These are phyloP conservation scores for Pseudorasbora parva DNA, from an alignment of 2,113 vertebrate genomes.

Conservation along the genomic window DNA sequence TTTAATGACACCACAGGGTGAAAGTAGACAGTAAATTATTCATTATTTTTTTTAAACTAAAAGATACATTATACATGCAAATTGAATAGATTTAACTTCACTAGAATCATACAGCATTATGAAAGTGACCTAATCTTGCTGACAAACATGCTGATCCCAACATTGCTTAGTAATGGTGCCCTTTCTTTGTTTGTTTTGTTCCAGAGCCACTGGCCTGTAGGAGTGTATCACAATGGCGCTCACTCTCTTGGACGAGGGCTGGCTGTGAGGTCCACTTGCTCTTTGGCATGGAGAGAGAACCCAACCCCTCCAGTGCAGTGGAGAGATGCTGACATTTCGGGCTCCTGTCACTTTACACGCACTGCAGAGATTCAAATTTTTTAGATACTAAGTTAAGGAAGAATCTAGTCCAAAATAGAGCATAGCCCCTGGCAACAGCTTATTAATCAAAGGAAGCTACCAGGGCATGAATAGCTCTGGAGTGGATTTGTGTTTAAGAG, in stretches of 20 bases:
- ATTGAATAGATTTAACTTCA: not conserved
- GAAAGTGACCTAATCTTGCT: conserved; percentile 19
- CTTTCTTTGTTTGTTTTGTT: conserved; percentile 4
- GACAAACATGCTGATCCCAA: not conserved
- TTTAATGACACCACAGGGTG: conserved; percentile 17
- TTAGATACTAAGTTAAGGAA: conserved; percentile 39
- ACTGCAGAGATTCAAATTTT: conserved; percentile 15
- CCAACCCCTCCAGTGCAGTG: conserved; percentile 36
- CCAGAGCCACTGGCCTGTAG: not conserved
- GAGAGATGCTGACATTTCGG: conserved; percentile 57
- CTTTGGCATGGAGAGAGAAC: conserved; percentile 39
- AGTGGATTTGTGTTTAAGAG: conserved; percentile 41
- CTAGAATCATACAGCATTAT: not conserved
- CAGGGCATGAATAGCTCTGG: conserved; percentile 43
- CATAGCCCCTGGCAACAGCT: conserved; percentile 40
- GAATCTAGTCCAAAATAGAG: conserved; percentile 55
- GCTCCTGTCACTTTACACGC: conserved; percentile 35
- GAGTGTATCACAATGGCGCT: conserved; percentile 10
- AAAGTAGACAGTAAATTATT: not conserved
- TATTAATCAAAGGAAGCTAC: conserved; percentile 56
- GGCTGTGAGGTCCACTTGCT: conserved; percentile 48
- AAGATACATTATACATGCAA: not conserved
- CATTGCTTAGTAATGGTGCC: conserved; percentile 29
- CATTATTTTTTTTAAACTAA: not conserved
- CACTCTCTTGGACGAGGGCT: conserved; percentile 33